Evolutionary conservation across 2,113 vertebrate genomes (phyloP).

Genomic region (Nyctereutes procyonoides): DNA sequence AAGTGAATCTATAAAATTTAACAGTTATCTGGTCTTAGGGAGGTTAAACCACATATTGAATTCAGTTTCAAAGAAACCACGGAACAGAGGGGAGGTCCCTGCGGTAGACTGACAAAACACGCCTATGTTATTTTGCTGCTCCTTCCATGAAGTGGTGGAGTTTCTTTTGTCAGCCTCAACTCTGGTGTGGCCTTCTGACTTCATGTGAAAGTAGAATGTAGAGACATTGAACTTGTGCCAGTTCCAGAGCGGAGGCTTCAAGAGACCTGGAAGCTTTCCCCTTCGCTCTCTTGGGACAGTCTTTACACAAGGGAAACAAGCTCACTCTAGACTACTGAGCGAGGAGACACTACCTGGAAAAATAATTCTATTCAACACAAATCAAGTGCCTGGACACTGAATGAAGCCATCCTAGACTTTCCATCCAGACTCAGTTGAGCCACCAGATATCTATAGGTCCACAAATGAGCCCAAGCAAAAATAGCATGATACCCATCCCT

Average conservation of each 20-base stretch:
- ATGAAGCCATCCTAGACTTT: neutral
- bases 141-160: neutral
- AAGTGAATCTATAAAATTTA: neutral
- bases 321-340: neutral
- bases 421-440: too few species aligned
- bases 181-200: neutral
- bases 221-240: neutral
- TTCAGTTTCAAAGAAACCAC: neutral
- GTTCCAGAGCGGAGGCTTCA: neutral
- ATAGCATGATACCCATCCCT: neutral
- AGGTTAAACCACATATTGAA: neutral
- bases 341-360: neutral
- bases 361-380: neutral
- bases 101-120: neutral
- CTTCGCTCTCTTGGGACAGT: neutral
- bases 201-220: neutral
- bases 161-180: neutral
- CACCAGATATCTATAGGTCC: too few species aligned
- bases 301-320: neutral
- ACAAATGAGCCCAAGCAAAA: neutral
- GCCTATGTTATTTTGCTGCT: neutral
- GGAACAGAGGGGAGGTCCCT: neutral
- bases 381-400: neutral
- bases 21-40: neutral
- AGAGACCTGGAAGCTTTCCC: fast-evolving